Percentiles rank a stretch among this genome's conserved stretches.
phyloP scores from a whole-genome alignment of 2,113 vertebrate genomes.

The Myiozetetes cayanensis region DNA sequence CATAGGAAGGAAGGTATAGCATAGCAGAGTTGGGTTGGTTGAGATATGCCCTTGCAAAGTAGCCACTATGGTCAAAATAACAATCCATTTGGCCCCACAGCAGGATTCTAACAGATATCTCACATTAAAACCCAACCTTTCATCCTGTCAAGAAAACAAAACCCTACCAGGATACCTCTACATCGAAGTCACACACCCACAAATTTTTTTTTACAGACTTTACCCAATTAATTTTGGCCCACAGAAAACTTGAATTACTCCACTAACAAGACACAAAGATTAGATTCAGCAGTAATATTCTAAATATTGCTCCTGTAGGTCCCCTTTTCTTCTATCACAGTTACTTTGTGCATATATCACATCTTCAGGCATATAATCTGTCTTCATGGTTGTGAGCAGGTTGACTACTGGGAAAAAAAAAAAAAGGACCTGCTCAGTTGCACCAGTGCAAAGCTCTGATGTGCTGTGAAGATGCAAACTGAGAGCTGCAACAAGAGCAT shows the following conservation, averaged over 20 bases:
- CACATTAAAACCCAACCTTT: not conserved
- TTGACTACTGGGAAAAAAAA: not conserved
- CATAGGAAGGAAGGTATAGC: not conserved
- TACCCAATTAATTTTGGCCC: slow-evolving; percentile 43
- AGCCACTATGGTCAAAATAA: not conserved
- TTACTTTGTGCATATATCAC: not conserved
- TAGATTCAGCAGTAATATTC: not conserved
- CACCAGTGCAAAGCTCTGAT: not conserved
- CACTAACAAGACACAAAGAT: slow-evolving; percentile 11
- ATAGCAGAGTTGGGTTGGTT: not conserved
- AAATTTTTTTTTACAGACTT: slow-evolving; percentile 20
- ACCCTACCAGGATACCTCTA: not conserved
- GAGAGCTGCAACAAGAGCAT: not conserved
- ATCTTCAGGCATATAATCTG: not conserved
- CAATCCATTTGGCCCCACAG: not conserved
- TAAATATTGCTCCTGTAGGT: not conserved
- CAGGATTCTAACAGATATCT: not conserved
- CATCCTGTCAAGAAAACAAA: not conserved
- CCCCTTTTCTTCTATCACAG: not conserved
- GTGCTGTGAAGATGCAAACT: not conserved
- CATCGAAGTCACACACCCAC: not conserved
- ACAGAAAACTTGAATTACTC: slow-evolving; percentile 3
- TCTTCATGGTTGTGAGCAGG: not conserved
- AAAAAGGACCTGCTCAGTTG: not conserved
- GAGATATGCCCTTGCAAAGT: not conserved